phyloP scores from a whole-genome alignment of 2,888 invertebrate genomes.

The Hirtodrosophila confusa region DNA sequence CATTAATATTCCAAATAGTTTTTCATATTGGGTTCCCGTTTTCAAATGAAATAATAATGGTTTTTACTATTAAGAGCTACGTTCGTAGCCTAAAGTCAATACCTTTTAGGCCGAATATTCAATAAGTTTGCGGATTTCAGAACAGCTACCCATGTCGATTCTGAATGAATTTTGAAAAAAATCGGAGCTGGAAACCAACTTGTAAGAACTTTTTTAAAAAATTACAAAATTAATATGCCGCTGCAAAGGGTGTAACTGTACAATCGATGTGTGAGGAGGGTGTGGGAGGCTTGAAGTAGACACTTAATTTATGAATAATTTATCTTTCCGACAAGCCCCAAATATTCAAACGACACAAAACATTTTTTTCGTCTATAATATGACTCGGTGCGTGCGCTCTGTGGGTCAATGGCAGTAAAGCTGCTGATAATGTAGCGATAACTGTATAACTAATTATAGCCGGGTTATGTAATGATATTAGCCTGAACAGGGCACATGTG shows the following conservation, averaged over 20 bases:
- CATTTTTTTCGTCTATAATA: not conserved
- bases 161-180: too few species aligned
- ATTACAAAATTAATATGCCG: not conserved
- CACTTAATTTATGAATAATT: slow-evolving; percentile 37
- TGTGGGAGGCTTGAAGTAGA: slow-evolving; percentile 2
- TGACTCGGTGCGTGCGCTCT: slow-evolving; percentile 9
- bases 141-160: too few species aligned
- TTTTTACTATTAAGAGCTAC: too few species aligned
- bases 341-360: slow-evolving; percentile 1
- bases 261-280: not conserved
- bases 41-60: too few species aligned
- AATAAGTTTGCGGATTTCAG: too few species aligned
- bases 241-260: not conserved
- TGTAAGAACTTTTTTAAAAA: not conserved
- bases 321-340: slow-evolving; percentile 28
- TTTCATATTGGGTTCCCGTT: too few species aligned
- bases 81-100: too few species aligned
- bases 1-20: too few species aligned
- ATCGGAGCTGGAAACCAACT: too few species aligned
- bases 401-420: slow-evolving; percentile 38
- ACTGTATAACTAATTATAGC: slow-evolving; percentile 29
- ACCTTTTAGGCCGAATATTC: too few species aligned
- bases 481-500: slow-evolving; percentile 12
- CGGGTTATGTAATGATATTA: slow-evolving; percentile 38
- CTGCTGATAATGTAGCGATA: slow-evolving; percentile 35